Base-by-base conservation (phyloP, 2,113 vertebrate species). In the Cervus canadensis region DNA sequence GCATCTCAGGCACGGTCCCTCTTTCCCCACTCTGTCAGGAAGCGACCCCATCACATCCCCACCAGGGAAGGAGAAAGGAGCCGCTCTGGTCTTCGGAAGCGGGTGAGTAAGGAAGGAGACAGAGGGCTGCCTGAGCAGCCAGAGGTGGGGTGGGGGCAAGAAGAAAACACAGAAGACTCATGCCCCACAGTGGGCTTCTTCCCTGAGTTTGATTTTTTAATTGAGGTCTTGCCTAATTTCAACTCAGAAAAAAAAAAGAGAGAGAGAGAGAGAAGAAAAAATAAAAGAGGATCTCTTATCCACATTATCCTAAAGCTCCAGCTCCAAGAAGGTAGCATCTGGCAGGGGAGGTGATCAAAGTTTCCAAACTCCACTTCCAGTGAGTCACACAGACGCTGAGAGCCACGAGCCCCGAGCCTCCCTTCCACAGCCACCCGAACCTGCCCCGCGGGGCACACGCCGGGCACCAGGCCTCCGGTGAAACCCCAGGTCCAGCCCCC, bases 191-290 rank as follows among this genome's bases (percentile, higher is more conserved):
- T 60, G 84, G 97, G 95, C 56, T 91, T 85, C 94, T 95, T 98
- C 97, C 98, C 98, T 98, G 97, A 97, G 97, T 96, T 96, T 82
- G 94, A n/a, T 52, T 96, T 94, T 96, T 71, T 88, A 87, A 91
- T 67, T 91, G 91, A 97, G 92, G 89, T 92, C 97, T 90, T 43
- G 59, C 87, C 86, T 92, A 62, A 97, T 87, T 96, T 93, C 90
- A 94, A 97, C 94, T 87, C 85, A 95, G 94, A 89, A 78, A 71
- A 36, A 52, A 36, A 56, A 67, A n/a, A 1, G 40, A 36, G 36
- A 33, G 11, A 74, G 25, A 21, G 15, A 59, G 45, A 50, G 25
- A 45, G 13, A n/a, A 57, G 33, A 21, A 43, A 45, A 45, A 74
- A 67, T 13, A 71, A 21, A 83, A 81, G 48, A 86, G 36, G 43